phyloP scores from a whole-genome alignment of 2,113 vertebrate species.

The Tylochromis polylepis region DNA sequence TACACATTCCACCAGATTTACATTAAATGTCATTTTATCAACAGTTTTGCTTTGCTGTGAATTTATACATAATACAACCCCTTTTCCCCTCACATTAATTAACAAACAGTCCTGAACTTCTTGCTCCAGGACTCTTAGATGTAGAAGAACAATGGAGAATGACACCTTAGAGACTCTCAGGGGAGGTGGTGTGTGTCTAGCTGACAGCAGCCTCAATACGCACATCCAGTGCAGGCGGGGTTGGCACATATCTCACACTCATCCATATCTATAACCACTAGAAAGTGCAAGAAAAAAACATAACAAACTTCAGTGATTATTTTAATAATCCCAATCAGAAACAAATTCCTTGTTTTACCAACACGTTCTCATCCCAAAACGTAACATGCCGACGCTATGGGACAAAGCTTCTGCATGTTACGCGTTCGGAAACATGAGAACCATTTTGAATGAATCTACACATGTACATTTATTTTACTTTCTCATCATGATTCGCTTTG shows the following conservation, averaged over 20 bases:
- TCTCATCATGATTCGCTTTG: no score
- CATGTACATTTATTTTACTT: no score
- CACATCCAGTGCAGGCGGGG: slow-evolving; percentile 75
- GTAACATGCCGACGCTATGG: no score
- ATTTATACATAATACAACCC: not conserved
- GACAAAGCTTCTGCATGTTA: no score
- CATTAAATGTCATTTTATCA: not conserved
- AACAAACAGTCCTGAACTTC: not conserved
- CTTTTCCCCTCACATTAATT: not conserved
- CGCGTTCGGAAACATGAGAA: no score
- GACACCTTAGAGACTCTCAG: not conserved
- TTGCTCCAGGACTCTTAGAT: not conserved
- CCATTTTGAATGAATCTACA: no score
- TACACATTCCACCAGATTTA: not conserved
- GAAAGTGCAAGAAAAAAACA: not conserved
- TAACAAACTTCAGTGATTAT: not conserved
- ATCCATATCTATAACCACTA: slow-evolving; percentile 62
- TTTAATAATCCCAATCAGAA: not conserved
- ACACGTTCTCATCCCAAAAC: no score
- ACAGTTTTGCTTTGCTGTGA: not conserved
- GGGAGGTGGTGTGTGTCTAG: not conserved
- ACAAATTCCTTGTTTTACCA: not conserved
- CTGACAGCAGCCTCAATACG: slow-evolving; percentile 24
- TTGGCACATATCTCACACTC: slow-evolving; percentile 78
- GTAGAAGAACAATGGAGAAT: not conserved